Evolutionary conservation across 2,113 vertebrate genomes (phyloP), one percentile per base, ranked within the genome.

Genomic region (Sakesphorus luctuosus): DNA sequence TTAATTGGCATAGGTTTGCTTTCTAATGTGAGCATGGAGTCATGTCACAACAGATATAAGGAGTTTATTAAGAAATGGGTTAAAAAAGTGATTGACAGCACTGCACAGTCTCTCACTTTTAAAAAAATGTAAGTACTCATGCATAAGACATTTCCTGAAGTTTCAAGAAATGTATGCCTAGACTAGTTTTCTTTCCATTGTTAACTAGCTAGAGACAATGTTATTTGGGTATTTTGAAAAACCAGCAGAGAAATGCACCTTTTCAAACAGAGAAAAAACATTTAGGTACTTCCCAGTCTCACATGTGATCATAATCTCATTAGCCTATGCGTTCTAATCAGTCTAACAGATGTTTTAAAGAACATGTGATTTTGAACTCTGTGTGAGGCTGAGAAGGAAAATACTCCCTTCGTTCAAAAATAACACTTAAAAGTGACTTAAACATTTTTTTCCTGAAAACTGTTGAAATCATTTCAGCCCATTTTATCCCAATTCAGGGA

Each of bases 221-320:
- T 80, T 90, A 10, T 67, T 55, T 38, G 36, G 8, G 2, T 74
- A 62, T 86, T 89, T 84, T 81, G 16, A 68, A 89, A 94, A 67
- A 14, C 19, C 31, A 33, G 11, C 33, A 35, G 66, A 81, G 33
- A 93, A 91, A 78, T 47, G 10, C 21, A 47, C 8, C 9, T 84
- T 88, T 88, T 89, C 47, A 89, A 92, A 55, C 24, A 88, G 31
- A 87, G 18, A 58, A 71, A 29, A 90, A 94, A 80, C 36, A 89
- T 92, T 89, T 93, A 84, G 95, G 90, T 96, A 88, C 88, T 97
- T 95, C 68, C 92, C 90, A 55, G 33, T 88, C 63, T 77, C 61
- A 35, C 50, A 69, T 53, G 65, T 84, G 79, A 38, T 92, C 38
- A 19, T 92, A 94, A 83, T 63, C 55, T 97, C 43, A 50, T 92